These are phyloP conservation scores for Quadroppia sp. DNA, from an alignment of 2,888 invertebrate genomes.

Conservation along the genomic window DNA sequence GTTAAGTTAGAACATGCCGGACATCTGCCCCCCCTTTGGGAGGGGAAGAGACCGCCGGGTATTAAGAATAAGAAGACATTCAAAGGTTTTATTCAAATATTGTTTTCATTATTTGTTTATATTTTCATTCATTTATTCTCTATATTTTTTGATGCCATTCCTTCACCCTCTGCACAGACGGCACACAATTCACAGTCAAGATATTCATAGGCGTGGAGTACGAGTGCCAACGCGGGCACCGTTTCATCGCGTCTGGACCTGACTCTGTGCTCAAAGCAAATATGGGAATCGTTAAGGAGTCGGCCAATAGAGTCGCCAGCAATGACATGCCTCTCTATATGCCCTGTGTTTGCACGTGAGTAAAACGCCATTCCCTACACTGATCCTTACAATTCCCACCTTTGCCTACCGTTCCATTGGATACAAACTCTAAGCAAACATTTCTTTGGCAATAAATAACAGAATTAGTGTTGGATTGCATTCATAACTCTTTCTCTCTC, in stretches of 20 bases:
- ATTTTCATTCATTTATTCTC: conserved; percentile 20
- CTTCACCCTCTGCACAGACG: conserved; percentile 44
- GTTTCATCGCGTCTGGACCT: conserved; percentile 83
- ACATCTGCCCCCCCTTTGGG: conserved; percentile 48
- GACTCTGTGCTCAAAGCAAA: conserved; percentile 74
- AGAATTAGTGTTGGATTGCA: conserved; percentile 9
- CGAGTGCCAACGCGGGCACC: conserved; percentile 95
- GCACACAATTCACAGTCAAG: conserved; percentile 68
- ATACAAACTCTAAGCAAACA: background rate
- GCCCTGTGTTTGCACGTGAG: conserved; percentile 73
- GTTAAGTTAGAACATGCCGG: conserved; percentile 57
- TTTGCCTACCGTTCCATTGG: background rate
- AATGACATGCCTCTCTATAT: conserved; percentile 84
- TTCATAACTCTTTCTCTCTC: background rate
- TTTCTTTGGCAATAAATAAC: conserved; percentile 29
- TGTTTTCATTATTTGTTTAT: conserved; percentile 44
- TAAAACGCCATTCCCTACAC: background rate
- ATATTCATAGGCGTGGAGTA: conserved; percentile 94
- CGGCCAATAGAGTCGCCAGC: conserved; percentile 76
- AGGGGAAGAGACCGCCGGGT: conserved; percentile 47
- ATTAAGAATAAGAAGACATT: conserved; percentile 51
- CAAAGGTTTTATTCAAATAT: conserved; percentile 45
- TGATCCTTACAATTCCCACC: background rate
- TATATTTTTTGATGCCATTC: background rate
- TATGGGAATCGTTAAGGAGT: conserved; percentile 68